A percentile compares a stretch with the other conserved stretches of the same genome.
phyloP scores from a whole-genome alignment of 2,113 vertebrate genomes.

The Hippocampus abdominalis region DNA sequence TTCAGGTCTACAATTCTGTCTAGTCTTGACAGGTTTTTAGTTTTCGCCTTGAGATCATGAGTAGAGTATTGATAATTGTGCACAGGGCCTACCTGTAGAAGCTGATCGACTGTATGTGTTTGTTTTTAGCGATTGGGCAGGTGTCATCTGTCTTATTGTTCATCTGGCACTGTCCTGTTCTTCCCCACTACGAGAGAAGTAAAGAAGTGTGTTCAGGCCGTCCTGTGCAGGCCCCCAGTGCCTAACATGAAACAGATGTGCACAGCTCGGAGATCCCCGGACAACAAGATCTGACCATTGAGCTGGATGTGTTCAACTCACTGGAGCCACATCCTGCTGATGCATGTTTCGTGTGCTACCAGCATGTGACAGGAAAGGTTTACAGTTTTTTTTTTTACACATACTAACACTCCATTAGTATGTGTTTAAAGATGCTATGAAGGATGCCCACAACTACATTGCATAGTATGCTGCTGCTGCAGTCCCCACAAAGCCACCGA shows the following conservation, averaged over 20 bases:
- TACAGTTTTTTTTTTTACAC: neutral
- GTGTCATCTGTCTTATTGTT: slow-evolving; percentile 19
- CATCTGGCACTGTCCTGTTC: slow-evolving; percentile 30
- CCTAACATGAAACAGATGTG: slow-evolving; percentile 66
- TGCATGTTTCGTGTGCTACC: slow-evolving; percentile 6
- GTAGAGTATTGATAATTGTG: neutral
- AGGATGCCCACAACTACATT: neutral
- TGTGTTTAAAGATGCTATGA: slow-evolving; percentile 3
- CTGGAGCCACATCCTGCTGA: slow-evolving; percentile 35
- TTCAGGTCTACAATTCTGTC: too few relatives aligned
- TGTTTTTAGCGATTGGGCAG: neutral
- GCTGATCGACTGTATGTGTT: too few relatives aligned
- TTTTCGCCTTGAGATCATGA: too few relatives aligned
- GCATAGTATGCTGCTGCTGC: neutral
- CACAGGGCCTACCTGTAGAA: neutral
- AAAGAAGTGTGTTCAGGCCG: slow-evolving; percentile 25
- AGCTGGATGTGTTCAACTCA: slow-evolving; percentile 37
- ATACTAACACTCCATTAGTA: neutral
- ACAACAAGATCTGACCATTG: slow-evolving; percentile 28
- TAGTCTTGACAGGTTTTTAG: too few relatives aligned
- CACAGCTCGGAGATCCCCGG: slow-evolving; percentile 33
- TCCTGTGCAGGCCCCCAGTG: slow-evolving; percentile 36
- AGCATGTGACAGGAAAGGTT: neutral
- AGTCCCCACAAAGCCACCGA: neutral
- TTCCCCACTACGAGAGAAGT: slow-evolving; percentile 47